Base-by-base conservation (phyloP, 2,113 vertebrate genomes). In the Cyanoliseus patagonus region DNA sequence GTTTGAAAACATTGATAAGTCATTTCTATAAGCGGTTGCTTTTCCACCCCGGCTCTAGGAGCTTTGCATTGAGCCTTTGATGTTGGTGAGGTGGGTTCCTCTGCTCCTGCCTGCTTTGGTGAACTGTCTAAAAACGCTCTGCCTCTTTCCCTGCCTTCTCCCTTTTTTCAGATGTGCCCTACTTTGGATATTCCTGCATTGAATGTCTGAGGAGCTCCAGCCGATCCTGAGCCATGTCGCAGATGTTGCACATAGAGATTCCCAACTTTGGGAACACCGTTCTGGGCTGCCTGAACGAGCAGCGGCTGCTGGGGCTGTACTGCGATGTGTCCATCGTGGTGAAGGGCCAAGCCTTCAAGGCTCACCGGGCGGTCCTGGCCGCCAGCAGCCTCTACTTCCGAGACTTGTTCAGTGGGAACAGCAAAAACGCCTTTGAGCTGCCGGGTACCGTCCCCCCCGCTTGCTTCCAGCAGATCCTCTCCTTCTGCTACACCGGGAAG, bases 251-350 rank as follows among this genome's bases (percentile, higher is more conserved):
- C 97, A 98, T 99, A 97, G 99, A 99, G 98, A 99, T 99, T 97
- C 99, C 99, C 80, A 99, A 99, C 98, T 99, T 99, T 3, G 99
- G 99, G 98, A 99, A 98, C 98, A 99, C 99, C 1, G 99, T 99
- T 83, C 98, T 99, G 91, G 99, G 99, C 97, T 99, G 99, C 96
- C 98, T 99, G 28, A 99, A 99, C 5, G 99, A 99, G 98, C 99
- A 99, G 97, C 97, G 99, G 18, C 98, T 99, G 88, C 98, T 99
- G 98, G 99, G 99, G 92, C 99, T 99, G 33, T 99, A 99, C 98
- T 99, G 99, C 57, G 99, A 99, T 98, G 99, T 99, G 80, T 99
- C 99, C 98, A 99, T 99, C 73, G 97, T 99, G 96, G 99, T 99
- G 96, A 99, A 99, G 98, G 99, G 99, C 82, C 99, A 99, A 96